phyloP scores from a whole-genome alignment of 30 jellyfish, hydroid and myxozoan genomes.

The Turritopsis rubra region DNA sequence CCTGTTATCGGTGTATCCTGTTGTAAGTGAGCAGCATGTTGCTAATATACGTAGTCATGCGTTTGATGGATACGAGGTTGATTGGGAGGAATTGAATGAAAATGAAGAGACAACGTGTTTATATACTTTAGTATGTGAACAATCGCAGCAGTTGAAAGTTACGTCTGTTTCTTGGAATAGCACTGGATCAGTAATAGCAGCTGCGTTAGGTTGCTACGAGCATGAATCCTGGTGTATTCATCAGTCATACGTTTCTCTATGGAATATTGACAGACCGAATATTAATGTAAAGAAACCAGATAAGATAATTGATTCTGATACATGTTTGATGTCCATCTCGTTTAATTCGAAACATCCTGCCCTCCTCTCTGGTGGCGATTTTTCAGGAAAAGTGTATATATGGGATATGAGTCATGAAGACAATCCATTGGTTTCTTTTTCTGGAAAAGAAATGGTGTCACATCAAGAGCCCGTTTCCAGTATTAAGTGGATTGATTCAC shows the following conservation, averaged over 20 bases:
- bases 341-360: constrained; percentile 79
- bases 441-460: constrained; percentile 43
- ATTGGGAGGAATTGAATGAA: constrained; percentile 68
- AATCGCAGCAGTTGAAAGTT: constrained; percentile 30
- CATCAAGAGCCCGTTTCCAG: constrained; percentile 83
- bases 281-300: constrained; percentile 55
- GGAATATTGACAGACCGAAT: constrained; percentile 77
- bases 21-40: constrained; percentile 69
- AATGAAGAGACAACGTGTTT: constrained; percentile 46
- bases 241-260: constrained; percentile 63
- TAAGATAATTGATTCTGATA: constrained; percentile 54
- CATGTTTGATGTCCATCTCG: constrained; percentile 65
- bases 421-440: constrained; percentile 33
- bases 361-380: constrained; percentile 69
- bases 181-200: constrained; percentile 85
- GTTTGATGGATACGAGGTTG: constrained; percentile 87
- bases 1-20: constrained; percentile 63
- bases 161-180: constrained; percentile 80
- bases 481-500: constrained; percentile 27
- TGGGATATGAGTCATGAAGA: constrained; percentile 92
- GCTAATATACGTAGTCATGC: constrained; percentile 90
- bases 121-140: constrained; percentile 19
- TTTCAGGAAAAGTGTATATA: constrained; percentile 62
- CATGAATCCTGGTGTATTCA: constrained; percentile 91
- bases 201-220: constrained; percentile 75